Percentiles rank a stretch among this genome's conserved stretches.
These are phyloP conservation scores for Meliscaeva auricollis DNA, from an alignment of 2,888 invertebrate species.

Conservation along the genomic window DNA sequence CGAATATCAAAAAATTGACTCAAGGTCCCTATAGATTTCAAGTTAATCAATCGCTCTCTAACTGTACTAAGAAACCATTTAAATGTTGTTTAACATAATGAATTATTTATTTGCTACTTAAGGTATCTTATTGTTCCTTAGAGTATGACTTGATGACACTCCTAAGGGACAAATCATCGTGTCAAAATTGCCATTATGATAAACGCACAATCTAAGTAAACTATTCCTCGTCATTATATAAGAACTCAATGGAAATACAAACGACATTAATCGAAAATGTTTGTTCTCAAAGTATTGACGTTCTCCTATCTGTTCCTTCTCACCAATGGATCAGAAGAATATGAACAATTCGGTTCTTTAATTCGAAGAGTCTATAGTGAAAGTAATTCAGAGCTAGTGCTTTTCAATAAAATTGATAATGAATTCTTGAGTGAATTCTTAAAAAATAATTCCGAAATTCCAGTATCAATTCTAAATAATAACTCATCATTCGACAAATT, in stretches of 20 bases:
- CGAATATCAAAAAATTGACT: too few relatives aligned
- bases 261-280: background rate
- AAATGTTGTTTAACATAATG: too few relatives aligned
- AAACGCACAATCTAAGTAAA: background rate
- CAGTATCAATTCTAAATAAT: background rate
- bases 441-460: background rate
- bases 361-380: constrained; percentile 24
- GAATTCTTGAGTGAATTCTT: constrained; percentile 30
- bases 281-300: background rate
- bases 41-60: too few relatives aligned
- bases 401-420: constrained; percentile 1
- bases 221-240: background rate
- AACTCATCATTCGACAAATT: background rate
- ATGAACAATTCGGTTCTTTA: background rate
- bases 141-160: too few relatives aligned
- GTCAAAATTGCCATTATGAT: background rate
- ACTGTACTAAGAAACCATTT: too few relatives aligned
- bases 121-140: too few relatives aligned
- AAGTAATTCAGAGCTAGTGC: constrained; percentile 8
- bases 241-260: background rate
- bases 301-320: background rate
- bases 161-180: too few relatives aligned
- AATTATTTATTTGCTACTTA: too few relatives aligned
- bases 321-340: background rate
- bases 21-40: too few relatives aligned